Percentiles rank a stretch among this genome's conserved stretches.
These are phyloP conservation scores for Bombyx mori DNA, from an alignment of 1,140 invertebrate genomes.

Conservation along the genomic window DNA sequence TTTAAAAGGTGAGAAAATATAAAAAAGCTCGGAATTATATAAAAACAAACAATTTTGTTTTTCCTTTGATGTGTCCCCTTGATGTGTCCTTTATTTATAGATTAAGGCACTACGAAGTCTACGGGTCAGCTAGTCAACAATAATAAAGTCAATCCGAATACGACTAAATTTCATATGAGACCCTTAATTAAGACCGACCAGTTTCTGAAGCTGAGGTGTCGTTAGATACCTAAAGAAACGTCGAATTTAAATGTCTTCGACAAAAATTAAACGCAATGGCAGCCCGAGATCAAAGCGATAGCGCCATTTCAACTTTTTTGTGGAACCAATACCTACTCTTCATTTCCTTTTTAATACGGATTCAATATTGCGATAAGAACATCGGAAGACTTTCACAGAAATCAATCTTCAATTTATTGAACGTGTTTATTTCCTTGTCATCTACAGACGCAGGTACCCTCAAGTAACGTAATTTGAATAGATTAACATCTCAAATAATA, in stretches of 20 bases:
- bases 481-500: too few species aligned
- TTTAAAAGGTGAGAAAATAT: too few species aligned
- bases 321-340: constrained; percentile 39
- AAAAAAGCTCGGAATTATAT: too few species aligned
- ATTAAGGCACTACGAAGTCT: too few species aligned
- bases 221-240: constrained; percentile 18
- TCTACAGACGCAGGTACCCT: neutral
- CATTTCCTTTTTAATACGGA: constrained; percentile 39
- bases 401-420: constrained; percentile 23
- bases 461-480: too few species aligned
- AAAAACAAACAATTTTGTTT: too few species aligned
- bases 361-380: constrained; percentile 35
- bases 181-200: constrained; percentile 18
- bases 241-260: constrained; percentile 33
- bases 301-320: constrained; percentile 44
- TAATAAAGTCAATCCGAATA: too few species aligned
- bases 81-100: too few species aligned
- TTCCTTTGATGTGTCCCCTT: too few species aligned
- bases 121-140: too few species aligned
- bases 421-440: constrained; percentile 10
- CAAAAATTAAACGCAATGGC: constrained; percentile 40
- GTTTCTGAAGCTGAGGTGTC: constrained; percentile 20
- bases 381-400: constrained; percentile 25
- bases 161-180: too few species aligned
- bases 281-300: constrained; percentile 37